These are phyloP conservation scores for Pseudomyrmex cubaensis DNA, from an alignment of 1,140 invertebrate genomes.

Conservation along the genomic window DNA sequence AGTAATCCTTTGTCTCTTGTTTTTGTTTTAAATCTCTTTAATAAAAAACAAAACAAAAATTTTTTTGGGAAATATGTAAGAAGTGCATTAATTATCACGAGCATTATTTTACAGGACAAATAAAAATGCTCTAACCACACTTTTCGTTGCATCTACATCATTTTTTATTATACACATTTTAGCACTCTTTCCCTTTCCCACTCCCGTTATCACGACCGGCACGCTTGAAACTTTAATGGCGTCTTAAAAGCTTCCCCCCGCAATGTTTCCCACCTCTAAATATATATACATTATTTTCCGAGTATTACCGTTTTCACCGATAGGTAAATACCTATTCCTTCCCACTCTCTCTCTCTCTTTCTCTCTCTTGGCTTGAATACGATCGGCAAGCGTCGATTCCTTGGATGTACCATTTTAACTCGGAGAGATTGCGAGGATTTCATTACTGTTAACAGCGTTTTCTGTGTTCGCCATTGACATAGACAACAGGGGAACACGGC, in stretches of 20 bases:
- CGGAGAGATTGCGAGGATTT: conserved; percentile 45
- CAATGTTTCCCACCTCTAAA: conserved; percentile 21
- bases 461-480: conserved; percentile 58
- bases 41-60: no score
- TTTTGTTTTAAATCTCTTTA: background rate
- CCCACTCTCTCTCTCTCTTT: no score
- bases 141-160: conserved; percentile 15
- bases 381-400: background rate
- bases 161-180: conserved; percentile 17
- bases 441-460: conserved; percentile 67
- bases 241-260: conserved; percentile 21
- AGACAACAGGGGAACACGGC: conserved; percentile 26
- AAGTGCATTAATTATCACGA: conserved; percentile 2
- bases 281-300: background rate
- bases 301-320: background rate
- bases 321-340: background rate
- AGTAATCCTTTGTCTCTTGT: background rate
- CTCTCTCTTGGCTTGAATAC: background rate
- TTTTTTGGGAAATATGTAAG: no score
- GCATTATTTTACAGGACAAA: background rate
- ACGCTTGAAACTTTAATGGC: conserved; percentile 38
- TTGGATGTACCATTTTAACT: conserved; percentile 54
- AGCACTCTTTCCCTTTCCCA: background rate
- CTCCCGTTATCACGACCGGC: background rate
- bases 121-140: conserved; percentile 2